Percentiles rank a stretch among this genome's conserved stretches.
These are phyloP conservation scores for Hippocampus comes DNA, from an alignment of 2,113 vertebrate genomes.

Conservation along the genomic window DNA sequence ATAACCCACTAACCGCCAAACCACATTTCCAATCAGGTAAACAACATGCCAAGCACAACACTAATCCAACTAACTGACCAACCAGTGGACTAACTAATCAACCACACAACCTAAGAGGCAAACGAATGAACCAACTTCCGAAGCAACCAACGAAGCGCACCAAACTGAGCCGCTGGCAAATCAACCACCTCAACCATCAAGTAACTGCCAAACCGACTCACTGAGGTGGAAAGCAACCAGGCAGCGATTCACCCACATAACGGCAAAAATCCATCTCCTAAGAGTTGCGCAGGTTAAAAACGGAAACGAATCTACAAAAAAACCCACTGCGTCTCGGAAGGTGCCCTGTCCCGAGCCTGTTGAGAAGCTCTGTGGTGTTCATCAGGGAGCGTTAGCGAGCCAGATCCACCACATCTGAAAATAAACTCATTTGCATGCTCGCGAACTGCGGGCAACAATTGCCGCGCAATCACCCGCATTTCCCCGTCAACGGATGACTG, in stretches of 20 bases:
- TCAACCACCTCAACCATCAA: too few species aligned
- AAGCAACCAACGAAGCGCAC: too few species aligned
- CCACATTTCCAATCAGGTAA: too few species aligned
- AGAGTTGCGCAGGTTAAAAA: neutral
- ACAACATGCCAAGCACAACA: too few species aligned
- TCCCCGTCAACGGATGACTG: neutral
- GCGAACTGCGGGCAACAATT: constrained; percentile 40
- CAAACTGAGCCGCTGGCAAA: too few species aligned
- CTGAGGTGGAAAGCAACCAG: too few species aligned
- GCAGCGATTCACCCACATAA: neutral
- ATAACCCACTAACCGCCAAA: neutral
- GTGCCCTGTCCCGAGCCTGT: neutral
- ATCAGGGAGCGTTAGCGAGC: neutral
- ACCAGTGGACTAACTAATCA: neutral
- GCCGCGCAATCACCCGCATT: constrained; percentile 44
- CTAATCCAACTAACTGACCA: neutral
- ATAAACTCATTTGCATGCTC: constrained; percentile 45
- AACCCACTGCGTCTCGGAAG: neutral
- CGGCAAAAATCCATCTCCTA: neutral
- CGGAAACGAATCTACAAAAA: neutral
- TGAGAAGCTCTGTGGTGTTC: neutral
- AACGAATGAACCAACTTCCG: neutral
- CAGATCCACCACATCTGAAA: neutral
- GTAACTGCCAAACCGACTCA: too few species aligned
- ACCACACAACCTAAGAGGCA: neutral